Percentiles rank a stretch among this genome's conserved stretches.
phyloP scores from a whole-genome alignment of 2,797 vertebrate genomes.

The Falco rusticolus region DNA sequence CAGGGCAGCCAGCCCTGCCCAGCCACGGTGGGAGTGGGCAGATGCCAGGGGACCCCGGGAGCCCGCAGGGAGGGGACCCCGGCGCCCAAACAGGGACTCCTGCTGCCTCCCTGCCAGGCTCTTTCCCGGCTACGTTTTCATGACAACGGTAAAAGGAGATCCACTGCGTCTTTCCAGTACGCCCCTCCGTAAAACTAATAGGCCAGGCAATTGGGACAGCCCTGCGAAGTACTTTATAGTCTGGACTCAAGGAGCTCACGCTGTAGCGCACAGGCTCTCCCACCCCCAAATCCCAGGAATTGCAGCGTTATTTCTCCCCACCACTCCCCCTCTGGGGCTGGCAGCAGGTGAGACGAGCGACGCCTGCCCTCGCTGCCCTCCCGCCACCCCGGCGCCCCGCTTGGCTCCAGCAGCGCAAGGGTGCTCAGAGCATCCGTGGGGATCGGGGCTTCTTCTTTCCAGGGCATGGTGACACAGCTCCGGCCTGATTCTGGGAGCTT shows the following conservation, averaged over 20 bases:
- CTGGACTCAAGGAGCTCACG: not conserved
- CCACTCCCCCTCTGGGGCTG: not conserved
- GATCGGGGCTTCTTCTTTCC: not conserved
- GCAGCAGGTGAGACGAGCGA: not conserved
- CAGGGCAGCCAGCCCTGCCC: not conserved
- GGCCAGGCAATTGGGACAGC: slow-evolving; percentile 25
- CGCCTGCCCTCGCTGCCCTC: accelerated
- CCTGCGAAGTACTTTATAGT: slow-evolving; percentile 45
- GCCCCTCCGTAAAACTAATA: slow-evolving; percentile 49
- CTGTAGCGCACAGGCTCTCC: not conserved
- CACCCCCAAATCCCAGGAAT: not conserved
- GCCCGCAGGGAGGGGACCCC: not conserved
- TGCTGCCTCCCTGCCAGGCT: not conserved
- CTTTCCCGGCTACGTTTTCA: not conserved
- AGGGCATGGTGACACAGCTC: not conserved
- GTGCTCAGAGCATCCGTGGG: not conserved
- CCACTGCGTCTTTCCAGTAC: not conserved
- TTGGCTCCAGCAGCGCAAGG: not conserved
- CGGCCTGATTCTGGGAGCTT: not conserved
- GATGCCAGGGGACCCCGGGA: not conserved
- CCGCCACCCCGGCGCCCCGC: not conserved
- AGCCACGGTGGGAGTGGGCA: accelerated
- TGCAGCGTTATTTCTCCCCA: accelerated
- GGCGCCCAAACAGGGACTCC: not conserved
- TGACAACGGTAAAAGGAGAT: slow-evolving; percentile 26